These are phyloP conservation scores for Thunnus albacares DNA, from an alignment of 2,797 vertebrate species.

Conservation along the genomic window DNA sequence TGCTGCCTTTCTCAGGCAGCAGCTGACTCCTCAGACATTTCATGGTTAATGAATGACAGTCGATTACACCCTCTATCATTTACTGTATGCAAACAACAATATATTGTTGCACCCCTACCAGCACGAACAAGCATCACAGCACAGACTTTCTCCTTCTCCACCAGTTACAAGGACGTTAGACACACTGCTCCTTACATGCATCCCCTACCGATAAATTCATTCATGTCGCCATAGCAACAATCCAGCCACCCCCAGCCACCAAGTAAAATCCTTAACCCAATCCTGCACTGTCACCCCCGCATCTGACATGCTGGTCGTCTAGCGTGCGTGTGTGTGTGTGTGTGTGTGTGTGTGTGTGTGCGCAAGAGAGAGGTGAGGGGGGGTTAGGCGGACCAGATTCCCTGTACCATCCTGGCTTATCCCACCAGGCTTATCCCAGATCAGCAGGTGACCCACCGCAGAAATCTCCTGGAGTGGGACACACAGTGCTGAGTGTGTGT, in stretches of 20 bases:
- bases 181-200: slow-evolving; percentile 46
- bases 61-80: not conserved
- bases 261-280: slow-evolving; percentile 68
- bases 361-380: slow-evolving; percentile 39
- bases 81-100: not conserved
- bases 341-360: slow-evolving; percentile 24
- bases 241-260: slow-evolving; percentile 50
- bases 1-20: too few species aligned
- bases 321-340: slow-evolving; percentile 27
- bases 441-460: slow-evolving; percentile 79
- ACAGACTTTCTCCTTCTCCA: slow-evolving; percentile 24
- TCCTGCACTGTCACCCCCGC: slow-evolving; percentile 69
- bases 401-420: slow-evolving; percentile 77
- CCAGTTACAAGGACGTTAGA: slow-evolving; percentile 40
- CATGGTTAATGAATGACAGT: slow-evolving; percentile 11
- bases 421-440: slow-evolving; percentile 79
- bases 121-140: slow-evolving; percentile 2
- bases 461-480: slow-evolving; percentile 66
- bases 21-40: not conserved
- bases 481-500: slow-evolving; percentile 61
- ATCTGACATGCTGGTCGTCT: slow-evolving; percentile 49
- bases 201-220: slow-evolving; percentile 58
- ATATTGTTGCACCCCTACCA: not conserved
- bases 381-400: slow-evolving; percentile 62
- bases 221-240: slow-evolving; percentile 69